Percentiles rank a stretch among this genome's conserved stretches.
Conservation (phyloP, 2,797 vertebrate genomes). For the Sylvilagus floridanus region DNA sequence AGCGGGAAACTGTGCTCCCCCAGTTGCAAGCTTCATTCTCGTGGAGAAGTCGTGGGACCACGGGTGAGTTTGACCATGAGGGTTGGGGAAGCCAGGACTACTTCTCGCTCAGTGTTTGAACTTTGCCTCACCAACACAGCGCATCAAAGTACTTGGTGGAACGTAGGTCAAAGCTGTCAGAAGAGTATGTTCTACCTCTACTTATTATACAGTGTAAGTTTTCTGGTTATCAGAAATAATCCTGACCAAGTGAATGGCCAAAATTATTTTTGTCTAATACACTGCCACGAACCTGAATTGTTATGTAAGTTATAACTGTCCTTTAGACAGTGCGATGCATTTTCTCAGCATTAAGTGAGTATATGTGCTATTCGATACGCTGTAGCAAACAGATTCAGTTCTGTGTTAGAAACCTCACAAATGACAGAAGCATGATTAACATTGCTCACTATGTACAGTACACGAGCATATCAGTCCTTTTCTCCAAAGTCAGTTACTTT, state of each 20-base stretch:
- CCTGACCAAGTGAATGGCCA: slow-evolving; percentile 36
- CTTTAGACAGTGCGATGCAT: slow-evolving; percentile 25
- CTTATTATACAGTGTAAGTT: neutral
- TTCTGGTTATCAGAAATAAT: slow-evolving; percentile 34
- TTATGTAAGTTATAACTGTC: neutral
- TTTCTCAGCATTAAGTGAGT: slow-evolving; percentile 50
- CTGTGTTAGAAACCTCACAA: slow-evolving; percentile 38
- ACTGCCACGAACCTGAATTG: slow-evolving; percentile 3
- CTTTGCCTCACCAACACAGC: neutral
- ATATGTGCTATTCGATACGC: slow-evolving; percentile 32
- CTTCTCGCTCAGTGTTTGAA: slow-evolving; percentile 8
- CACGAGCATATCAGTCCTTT: neutral
- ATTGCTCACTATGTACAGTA: slow-evolving; percentile 1
- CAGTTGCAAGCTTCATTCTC: slow-evolving; percentile 17
- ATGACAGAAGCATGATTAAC: neutral
- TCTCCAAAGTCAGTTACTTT: slow-evolving; percentile 44
- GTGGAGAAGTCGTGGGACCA: slow-evolving; percentile 19
- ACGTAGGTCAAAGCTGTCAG: neutral
- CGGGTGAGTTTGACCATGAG: neutral
- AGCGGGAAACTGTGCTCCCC: neutral
- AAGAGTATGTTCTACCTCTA: neutral
- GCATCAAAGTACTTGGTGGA: slow-evolving; percentile 6
- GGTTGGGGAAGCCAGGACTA: neutral
- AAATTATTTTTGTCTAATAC: slow-evolving; percentile 36
- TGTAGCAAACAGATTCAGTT: slow-evolving; percentile 36